Conservation (phyloP, 2,797 vertebrate species). For the Uromys caudimaculatus region DNA sequence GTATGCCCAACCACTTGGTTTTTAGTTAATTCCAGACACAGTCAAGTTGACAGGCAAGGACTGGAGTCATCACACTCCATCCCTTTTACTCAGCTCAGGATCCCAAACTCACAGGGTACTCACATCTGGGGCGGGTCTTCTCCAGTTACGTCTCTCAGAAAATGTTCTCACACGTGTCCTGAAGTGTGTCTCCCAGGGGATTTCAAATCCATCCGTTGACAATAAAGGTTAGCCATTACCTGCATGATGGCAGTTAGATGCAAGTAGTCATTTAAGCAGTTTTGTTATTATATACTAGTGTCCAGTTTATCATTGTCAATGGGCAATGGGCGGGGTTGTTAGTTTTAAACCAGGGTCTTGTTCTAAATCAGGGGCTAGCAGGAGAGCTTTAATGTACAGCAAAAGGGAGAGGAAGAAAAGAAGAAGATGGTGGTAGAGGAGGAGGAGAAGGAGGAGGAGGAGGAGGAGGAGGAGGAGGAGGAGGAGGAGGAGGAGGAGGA, state of each 20-base stretch:
- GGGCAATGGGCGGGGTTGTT: background rate
- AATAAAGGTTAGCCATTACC: background rate
- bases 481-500: background rate
- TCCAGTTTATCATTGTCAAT: background rate
- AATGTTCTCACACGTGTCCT: background rate
- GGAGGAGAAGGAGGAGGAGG: background rate
- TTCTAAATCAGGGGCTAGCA: background rate
- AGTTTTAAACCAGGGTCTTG: background rate
- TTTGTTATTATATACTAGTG: background rate
- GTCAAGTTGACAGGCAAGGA: background rate
- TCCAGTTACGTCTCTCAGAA: too few species aligned
- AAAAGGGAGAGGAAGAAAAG: background rate
- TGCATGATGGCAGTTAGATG: background rate
- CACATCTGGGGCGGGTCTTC: background rate
- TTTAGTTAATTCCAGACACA: background rate
- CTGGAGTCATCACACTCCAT: background rate
- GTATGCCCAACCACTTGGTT: background rate
- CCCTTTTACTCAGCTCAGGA: too few species aligned
- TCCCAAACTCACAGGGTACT: background rate
- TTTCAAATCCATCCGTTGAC: background rate
- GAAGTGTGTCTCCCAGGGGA: background rate
- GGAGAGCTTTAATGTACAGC: background rate
- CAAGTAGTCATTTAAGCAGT: background rate
- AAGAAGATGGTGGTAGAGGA: rapidly evolving
- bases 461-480: too few species aligned